Percentiles rank a stretch among this genome's conserved stretches.
phyloP scores from a whole-genome alignment of 2,797 vertebrate species.

The Eulemur albifrons region DNA sequence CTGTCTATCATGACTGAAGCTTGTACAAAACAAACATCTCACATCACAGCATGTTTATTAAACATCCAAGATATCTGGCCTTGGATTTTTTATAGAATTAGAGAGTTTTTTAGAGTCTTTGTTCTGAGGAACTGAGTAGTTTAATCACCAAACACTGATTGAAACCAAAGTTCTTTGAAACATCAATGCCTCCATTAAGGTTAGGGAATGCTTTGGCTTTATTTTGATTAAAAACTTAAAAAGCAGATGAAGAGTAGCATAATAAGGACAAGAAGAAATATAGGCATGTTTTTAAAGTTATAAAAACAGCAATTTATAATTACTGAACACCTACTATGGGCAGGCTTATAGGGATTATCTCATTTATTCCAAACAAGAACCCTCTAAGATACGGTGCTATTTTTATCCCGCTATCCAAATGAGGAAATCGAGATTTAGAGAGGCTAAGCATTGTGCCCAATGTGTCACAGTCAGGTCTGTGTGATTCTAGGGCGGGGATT shows the following conservation, averaged over 20 bases:
- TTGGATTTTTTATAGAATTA: background rate
- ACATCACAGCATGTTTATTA: background rate
- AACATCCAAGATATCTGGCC: background rate
- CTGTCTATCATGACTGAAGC: background rate
- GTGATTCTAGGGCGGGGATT: background rate
- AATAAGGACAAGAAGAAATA: background rate
- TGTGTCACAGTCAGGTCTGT: background rate
- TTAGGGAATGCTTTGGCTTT: conserved; percentile 12
- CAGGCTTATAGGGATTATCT: background rate
- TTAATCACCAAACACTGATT: conserved; percentile 25
- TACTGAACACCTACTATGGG: background rate
- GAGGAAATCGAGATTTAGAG: background rate
- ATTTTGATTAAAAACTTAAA: conserved; percentile 1
- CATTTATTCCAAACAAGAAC: conserved; percentile 3
- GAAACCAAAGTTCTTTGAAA: conserved; percentile 37
- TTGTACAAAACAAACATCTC: conserved; percentile 40
- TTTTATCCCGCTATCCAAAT: background rate
- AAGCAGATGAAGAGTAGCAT: background rate
- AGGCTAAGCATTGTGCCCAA: background rate
- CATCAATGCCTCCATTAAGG: background rate
- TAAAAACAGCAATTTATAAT: conserved; percentile 9
- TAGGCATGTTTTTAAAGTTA: background rate
- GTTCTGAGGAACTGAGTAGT: background rate
- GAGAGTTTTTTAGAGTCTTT: background rate
- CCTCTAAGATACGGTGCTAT: background rate